Percentiles rank a stretch among this genome's conserved stretches.
phyloP scores from a whole-genome alignment of 2,888 invertebrate species.

The Resseliella maxima region DNA sequence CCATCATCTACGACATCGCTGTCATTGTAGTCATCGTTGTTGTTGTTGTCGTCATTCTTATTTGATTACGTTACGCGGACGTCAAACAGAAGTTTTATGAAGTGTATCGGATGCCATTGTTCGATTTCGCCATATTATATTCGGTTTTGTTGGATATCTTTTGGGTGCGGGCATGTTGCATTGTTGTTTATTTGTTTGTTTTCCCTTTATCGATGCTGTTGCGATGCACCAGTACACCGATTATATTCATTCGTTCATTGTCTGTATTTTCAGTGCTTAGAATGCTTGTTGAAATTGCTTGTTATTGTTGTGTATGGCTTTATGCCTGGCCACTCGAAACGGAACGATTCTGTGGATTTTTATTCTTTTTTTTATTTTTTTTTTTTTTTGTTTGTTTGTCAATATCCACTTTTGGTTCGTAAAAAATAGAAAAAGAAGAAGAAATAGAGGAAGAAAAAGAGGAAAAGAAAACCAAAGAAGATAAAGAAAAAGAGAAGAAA shows the following conservation, averaged over 20 bases:
- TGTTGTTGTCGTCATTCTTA: neutral
- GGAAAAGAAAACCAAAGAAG: too few relatives aligned
- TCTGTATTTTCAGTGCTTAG: neutral
- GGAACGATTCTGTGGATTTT: neutral
- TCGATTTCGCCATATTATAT: neutral
- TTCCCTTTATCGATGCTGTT: slow-evolving; percentile 27
- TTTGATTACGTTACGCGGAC: slow-evolving; percentile 6
- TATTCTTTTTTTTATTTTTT: too few relatives aligned
- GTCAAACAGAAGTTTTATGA: slow-evolving; percentile 7
- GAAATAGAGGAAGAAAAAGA: neutral
- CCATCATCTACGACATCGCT: too few relatives aligned
- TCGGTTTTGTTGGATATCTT: slow-evolving; percentile 2
- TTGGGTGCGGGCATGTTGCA: neutral
- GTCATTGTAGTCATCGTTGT: too few relatives aligned
- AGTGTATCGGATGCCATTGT: slow-evolving; percentile 19
- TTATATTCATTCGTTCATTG: slow-evolving; percentile 18
- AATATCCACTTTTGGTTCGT: neutral
- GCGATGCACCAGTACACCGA: slow-evolving; percentile 15
- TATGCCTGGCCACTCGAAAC: neutral
- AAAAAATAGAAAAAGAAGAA: neutral
- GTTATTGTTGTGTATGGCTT: neutral
- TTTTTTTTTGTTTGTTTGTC: too few relatives aligned
- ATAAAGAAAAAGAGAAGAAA: too few relatives aligned
- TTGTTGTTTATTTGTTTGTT: slow-evolving; percentile 23
- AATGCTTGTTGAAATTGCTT: slow-evolving; percentile 16